Conservation (phyloP, 2,113 vertebrate genomes). For the Myodes glareolus region DNA sequence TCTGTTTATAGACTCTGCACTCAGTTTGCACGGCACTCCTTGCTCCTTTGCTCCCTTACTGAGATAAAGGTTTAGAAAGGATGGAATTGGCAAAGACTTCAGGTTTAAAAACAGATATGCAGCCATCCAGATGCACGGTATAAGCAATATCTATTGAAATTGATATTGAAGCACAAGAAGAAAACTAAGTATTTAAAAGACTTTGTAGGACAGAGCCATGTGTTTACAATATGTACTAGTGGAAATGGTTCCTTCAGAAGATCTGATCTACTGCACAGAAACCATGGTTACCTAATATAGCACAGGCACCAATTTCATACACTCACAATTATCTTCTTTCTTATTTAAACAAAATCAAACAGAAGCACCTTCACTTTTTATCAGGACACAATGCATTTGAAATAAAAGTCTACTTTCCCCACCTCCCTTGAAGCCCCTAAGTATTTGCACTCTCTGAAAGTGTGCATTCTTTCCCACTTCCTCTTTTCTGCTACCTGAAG, state of each 20-base stretch:
- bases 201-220: background rate
- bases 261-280: background rate
- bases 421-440: background rate
- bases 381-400: background rate
- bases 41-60: background rate
- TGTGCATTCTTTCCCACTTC: background rate
- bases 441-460: background rate
- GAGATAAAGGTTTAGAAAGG: background rate
- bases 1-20: background rate
- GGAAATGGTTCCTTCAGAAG: background rate
- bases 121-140: background rate
- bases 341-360: background rate
- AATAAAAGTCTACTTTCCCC: background rate
- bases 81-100: background rate
- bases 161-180: background rate
- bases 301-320: background rate
- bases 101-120: background rate
- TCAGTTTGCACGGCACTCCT: background rate
- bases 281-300: background rate
- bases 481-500: background rate
- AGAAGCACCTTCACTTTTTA: background rate
- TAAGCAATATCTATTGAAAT: background rate
- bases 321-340: background rate
- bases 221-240: background rate
- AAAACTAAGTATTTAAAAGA: background rate